These are phyloP conservation scores for Rhinichthys klamathensis DNA, from an alignment of 2,113 vertebrate species.

Conservation along the genomic window DNA sequence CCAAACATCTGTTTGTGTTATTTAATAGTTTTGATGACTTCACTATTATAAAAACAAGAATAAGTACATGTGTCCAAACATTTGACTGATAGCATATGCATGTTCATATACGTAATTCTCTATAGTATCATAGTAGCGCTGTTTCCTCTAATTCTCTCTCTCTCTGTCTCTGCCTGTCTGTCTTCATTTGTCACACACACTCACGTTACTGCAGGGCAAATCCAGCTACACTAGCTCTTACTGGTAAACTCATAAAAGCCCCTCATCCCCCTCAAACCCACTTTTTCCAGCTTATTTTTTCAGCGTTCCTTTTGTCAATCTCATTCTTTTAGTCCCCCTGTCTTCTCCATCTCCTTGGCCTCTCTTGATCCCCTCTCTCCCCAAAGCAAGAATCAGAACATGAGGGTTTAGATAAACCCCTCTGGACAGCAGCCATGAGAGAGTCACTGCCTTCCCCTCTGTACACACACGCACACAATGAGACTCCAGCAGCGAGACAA, in stretches of 20 bases:
- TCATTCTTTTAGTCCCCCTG: slow-evolving; percentile 12
- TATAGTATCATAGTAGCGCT: neutral
- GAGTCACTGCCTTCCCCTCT: slow-evolving; percentile 31
- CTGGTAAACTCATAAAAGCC: slow-evolving; percentile 33
- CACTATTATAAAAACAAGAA: neutral
- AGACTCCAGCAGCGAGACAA: slow-evolving; percentile 37
- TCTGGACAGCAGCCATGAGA: slow-evolving; percentile 25
- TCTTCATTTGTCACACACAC: slow-evolving; percentile 32
- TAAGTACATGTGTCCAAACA: neutral
- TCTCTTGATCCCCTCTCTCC: slow-evolving; percentile 24
- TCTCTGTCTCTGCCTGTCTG: slow-evolving; percentile 34
- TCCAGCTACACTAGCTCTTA: neutral
- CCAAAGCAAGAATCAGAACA: slow-evolving; percentile 49
- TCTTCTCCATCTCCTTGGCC: slow-evolving; percentile 16
- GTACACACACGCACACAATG: slow-evolving; percentile 33
- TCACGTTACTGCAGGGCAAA: slow-evolving; percentile 25
- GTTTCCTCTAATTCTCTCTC: slow-evolving; percentile 25
- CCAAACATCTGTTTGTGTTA: neutral
- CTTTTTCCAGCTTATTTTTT: slow-evolving; percentile 60
- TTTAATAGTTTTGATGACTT: neutral
- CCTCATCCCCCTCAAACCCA: slow-evolving; percentile 12
- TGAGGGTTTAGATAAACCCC: slow-evolving; percentile 30
- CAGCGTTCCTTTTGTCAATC: slow-evolving; percentile 31
- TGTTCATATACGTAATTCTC: neutral
- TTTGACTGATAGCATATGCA: slow-evolving; percentile 11